phyloP scores from a whole-genome alignment of 2,113 vertebrate genomes.

The Seriola aureovittata region DNA sequence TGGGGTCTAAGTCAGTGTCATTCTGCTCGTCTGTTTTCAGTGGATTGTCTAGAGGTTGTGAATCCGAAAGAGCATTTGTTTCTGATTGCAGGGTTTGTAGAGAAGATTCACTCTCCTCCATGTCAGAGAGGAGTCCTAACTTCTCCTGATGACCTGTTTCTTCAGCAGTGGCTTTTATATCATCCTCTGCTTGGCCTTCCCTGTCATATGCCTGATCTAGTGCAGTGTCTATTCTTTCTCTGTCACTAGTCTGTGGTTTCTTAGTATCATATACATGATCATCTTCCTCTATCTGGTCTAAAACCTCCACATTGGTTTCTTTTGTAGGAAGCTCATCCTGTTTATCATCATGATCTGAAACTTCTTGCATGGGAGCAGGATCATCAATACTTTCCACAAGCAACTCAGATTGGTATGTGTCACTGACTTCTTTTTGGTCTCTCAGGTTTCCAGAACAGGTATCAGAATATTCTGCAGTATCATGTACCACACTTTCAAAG shows the following conservation, averaged over 20 bases:
- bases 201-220: neutral
- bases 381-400: fast-evolving
- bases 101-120: neutral
- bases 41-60: neutral
- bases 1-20: neutral
- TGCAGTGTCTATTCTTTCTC: neutral
- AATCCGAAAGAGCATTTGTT: neutral
- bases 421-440: constrained; percentile 8
- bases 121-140: neutral
- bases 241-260: neutral
- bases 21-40: neutral
- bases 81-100: constrained; percentile 25
- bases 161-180: constrained; percentile 7
- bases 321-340: neutral
- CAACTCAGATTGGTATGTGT: neutral
- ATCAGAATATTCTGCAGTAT: neutral
- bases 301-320: neutral
- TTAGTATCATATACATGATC: no score
- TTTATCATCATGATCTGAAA: neutral
- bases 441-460: neutral
- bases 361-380: neutral
- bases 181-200: neutral
- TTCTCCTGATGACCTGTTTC: neutral
- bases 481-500: neutral
- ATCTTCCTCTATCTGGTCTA: no score